Percentiles rank a stretch among this genome's conserved stretches.
These are phyloP conservation scores for Vespertilio murinus DNA, from an alignment of 2,797 vertebrate genomes.

Conservation along the genomic window DNA sequence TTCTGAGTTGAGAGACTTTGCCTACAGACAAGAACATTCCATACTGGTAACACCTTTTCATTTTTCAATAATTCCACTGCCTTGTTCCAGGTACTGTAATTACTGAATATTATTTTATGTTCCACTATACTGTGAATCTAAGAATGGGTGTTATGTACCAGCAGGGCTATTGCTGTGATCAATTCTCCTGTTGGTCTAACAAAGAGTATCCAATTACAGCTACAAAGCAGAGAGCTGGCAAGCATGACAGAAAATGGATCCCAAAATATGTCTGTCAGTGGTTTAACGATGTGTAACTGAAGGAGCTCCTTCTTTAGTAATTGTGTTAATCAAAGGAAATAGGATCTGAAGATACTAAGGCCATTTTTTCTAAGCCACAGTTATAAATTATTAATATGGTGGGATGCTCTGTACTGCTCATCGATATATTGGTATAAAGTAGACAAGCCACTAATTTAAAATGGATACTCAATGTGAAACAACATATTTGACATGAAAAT, in stretches of 20 bases:
- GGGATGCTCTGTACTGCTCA: slow-evolving; percentile 70
- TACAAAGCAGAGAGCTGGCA: slow-evolving; percentile 69
- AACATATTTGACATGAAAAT: slow-evolving; percentile 10
- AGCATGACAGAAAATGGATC: slow-evolving; percentile 59
- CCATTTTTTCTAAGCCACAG: slow-evolving; percentile 72
- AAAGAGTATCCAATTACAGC: slow-evolving; percentile 75
- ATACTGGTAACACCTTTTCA: background rate
- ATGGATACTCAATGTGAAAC: slow-evolving; percentile 57
- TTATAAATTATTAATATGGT: slow-evolving; percentile 73
- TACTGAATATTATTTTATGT: background rate
- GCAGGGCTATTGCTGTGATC: slow-evolving; percentile 46
- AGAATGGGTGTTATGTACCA: slow-evolving; percentile 63
- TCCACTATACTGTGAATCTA: slow-evolving; percentile 6
- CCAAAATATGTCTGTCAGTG: slow-evolving; percentile 59
- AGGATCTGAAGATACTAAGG: slow-evolving; percentile 73
- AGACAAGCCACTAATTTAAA: slow-evolving; percentile 64
- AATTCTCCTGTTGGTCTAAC: slow-evolving; percentile 72
- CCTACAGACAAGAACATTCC: background rate
- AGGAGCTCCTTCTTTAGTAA: slow-evolving; percentile 66
- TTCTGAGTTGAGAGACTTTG: slow-evolving; percentile 49
- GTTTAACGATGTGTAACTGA: slow-evolving; percentile 71
- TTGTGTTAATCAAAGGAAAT: slow-evolving; percentile 76
- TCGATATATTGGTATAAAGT: slow-evolving; percentile 74
- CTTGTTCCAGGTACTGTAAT: slow-evolving; percentile 55
- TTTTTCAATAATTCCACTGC: slow-evolving; percentile 54